Evolutionary conservation across 2,888 invertebrate genomes (phyloP).

Genomic region (Drosophila kanekoi): DNA sequence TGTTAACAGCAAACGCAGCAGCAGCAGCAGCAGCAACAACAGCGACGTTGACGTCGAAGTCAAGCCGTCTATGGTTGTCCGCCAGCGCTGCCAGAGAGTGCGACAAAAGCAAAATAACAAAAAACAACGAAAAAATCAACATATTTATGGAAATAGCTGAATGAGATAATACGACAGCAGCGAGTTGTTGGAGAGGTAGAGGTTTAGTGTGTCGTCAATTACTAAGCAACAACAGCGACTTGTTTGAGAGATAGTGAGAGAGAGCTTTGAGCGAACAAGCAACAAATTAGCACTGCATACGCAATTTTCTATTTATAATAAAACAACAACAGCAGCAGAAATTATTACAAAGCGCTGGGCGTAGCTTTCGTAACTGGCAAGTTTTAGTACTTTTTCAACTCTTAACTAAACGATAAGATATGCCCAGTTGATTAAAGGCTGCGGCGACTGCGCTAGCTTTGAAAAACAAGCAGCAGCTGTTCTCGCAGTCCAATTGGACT

Average conservation of each 20-base stretch:
- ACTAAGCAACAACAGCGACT: constrained; percentile 79
- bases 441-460: constrained; percentile 11
- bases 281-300: constrained; percentile 80
- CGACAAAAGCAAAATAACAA: constrained; percentile 33
- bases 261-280: constrained; percentile 37
- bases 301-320: constrained; percentile 83
- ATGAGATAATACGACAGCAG: constrained; percentile 76
- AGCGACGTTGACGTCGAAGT: constrained; percentile 28
- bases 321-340: constrained; percentile 57
- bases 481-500: constrained; percentile 40
- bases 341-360: constrained; percentile 42
- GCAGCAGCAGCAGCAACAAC: constrained; percentile 9
- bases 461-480: constrained; percentile 44
- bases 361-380: constrained; percentile 52
- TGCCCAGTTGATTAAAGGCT: constrained; percentile 38
- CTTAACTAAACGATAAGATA: constrained; percentile 48
- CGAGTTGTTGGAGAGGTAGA: constrained; percentile 34
- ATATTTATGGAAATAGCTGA: constrained; percentile 65
- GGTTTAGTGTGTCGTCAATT: constrained; percentile 50
- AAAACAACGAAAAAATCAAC: constrained; percentile 10
- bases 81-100: constrained; percentile 19
- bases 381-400: constrained; percentile 34
- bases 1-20: constrained; percentile 10
- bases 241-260: constrained; percentile 49
- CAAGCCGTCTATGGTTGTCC: constrained; percentile 55